Conservation (phyloP, 2,888 invertebrate genomes). For the Brachyopa scutellaris region DNA sequence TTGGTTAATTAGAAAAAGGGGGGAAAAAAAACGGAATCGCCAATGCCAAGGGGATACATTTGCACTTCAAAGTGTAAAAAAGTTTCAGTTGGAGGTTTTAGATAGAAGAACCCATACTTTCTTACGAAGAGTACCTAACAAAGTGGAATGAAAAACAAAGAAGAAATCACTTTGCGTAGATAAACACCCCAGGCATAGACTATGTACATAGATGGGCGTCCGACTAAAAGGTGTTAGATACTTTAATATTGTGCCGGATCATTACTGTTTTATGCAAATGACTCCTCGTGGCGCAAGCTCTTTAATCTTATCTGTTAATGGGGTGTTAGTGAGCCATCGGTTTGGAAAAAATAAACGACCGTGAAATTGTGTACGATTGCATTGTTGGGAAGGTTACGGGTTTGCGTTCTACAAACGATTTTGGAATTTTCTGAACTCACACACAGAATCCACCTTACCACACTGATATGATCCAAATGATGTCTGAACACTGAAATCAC, state of each 20-base stretch:
- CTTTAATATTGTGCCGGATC: conserved; percentile 37
- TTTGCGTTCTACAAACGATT: conserved; percentile 13
- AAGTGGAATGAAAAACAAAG: background rate
- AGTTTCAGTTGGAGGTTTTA: conserved; percentile 33
- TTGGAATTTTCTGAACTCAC: background rate
- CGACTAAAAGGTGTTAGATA: conserved; percentile 16
- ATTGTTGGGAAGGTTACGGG: background rate
- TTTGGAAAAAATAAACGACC: conserved; percentile 56
- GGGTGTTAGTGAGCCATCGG: conserved; percentile 33
- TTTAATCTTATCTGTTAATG: conserved; percentile 54
- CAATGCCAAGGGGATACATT: conserved; percentile 19
- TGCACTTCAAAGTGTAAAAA: conserved; percentile 29
- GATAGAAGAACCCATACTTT: background rate
- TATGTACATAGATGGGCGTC: background rate
- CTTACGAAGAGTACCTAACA: too few species aligned
- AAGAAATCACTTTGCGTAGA: conserved; percentile 41
- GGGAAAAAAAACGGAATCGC: background rate
- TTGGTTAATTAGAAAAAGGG: too few species aligned
- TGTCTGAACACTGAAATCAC: too few species aligned
- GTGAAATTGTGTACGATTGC: conserved; percentile 47
- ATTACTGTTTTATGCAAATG: conserved; percentile 48
- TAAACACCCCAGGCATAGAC: conserved; percentile 14
- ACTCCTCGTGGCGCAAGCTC: conserved; percentile 15
- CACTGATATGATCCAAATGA: too few species aligned
- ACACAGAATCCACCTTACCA: background rate